Base-by-base conservation (phyloP, 2,888 invertebrate species). In the Oscheius sp. region DNA sequence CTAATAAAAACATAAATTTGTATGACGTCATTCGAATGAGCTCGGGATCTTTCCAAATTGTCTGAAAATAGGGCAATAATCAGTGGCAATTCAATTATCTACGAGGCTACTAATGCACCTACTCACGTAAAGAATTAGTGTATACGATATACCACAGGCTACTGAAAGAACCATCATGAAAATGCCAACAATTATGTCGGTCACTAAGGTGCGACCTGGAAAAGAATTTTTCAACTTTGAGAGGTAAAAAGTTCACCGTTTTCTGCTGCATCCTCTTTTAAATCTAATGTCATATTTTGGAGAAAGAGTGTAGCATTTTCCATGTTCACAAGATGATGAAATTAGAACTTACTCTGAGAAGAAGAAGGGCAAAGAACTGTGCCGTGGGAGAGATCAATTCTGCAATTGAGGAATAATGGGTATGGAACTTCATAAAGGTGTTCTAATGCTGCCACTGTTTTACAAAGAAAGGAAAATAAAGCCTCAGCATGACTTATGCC, bases 1-100 rank as follows among this genome's bases (percentile, higher is more conserved):
- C 77, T 6, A 82, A 70, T 28, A 72, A 63, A 38, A 82, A 78
- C 80, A 82, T 82, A 54, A 82, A 73, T 56, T 78, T 75, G 69
- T 82, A 82, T 49, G 80, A 78, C 6, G 80, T 66, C 69, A 80
- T 68, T 32, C 73, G 49, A 9, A 65, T 63, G 28, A 82, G 61
- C 47, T 82, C 82, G 26, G 74, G 72, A 68, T 82, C 80, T 50
- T 68, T 72, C 68, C 71, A 75, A 49, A 82, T 80, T 30, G 74
- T 74, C 75, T 80, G 41, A 41, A 41, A 41, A 41, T 50, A 14
- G 30, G 9, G 14, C 14, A 26, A n/a, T 50, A 28, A 50, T 22
- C 24, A 28, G 28, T 50, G 47, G 47, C 12, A 30, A 3, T 6
- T 41, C 3, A 20, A 41, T 4, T 17, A 36, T 36, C 36, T 36